Percentiles rank a stretch among this genome's conserved stretches.
Evolutionary conservation across 2,113 vertebrate species (phyloP).

Genomic region (Ibidorhyncha struthersii): DNA sequence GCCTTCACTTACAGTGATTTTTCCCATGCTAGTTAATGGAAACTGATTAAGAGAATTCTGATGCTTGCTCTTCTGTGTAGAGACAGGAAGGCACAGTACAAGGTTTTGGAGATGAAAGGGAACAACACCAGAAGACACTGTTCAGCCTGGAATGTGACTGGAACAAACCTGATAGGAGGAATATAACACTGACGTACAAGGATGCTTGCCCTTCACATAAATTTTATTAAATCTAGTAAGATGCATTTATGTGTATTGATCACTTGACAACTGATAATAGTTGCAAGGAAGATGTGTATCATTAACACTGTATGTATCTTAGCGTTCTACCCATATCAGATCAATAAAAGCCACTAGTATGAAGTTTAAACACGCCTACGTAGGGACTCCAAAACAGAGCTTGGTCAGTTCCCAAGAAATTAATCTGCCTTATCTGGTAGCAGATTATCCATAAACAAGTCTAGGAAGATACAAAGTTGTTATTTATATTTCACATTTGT

Average conservation of each 20-base stretch:
- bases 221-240: not conserved
- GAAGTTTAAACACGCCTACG: not conserved
- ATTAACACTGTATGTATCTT: not conserved
- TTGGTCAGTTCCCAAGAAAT: not conserved
- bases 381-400: not conserved
- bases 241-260: not conserved
- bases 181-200: not conserved
- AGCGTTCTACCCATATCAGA: not conserved
- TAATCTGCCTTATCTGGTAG: not conserved
- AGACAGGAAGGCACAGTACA: not conserved
- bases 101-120: not conserved
- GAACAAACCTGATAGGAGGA: not conserved
- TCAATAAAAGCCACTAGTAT: not conserved
- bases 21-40: not conserved
- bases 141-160: not conserved
- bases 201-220: not conserved
- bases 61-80: not conserved
- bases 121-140: not conserved
- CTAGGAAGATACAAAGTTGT: not conserved
- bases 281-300: not conserved
- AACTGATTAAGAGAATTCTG: not conserved
- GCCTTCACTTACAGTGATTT: not conserved
- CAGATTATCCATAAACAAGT: not conserved
- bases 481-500: not conserved
- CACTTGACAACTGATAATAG: not conserved